These are phyloP conservation scores for Bothrops alternatus DNA, from an alignment of 2,797 vertebrate species.

Conservation along the genomic window DNA sequence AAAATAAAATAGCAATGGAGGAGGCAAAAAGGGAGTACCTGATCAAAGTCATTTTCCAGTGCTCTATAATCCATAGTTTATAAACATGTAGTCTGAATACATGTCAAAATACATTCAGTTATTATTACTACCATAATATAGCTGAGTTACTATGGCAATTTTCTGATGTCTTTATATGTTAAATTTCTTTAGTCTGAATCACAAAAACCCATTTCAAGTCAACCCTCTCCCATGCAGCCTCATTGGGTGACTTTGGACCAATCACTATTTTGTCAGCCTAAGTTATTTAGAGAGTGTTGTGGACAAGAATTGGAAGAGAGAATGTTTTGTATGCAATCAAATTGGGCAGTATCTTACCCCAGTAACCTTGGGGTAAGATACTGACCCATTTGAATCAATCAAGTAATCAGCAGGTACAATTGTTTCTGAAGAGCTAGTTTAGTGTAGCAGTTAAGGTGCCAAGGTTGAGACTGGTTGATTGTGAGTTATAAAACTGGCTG, in stretches of 20 bases:
- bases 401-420: neutral
- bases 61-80: neutral
- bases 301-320: neutral
- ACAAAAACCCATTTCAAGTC: neutral
- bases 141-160: neutral
- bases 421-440: neutral
- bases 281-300: neutral
- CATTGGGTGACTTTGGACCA: neutral
- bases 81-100: neutral
- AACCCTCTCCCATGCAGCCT: neutral
- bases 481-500: neutral
- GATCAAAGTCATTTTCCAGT: neutral
- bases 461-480: neutral
- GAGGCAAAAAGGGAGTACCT: neutral
- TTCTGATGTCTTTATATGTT: neutral
- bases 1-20: neutral
- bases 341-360: neutral
- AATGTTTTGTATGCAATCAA: neutral
- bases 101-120: neutral
- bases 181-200: neutral
- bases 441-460: neutral
- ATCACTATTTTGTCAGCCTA: neutral
- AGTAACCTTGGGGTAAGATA: neutral
- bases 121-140: neutral
- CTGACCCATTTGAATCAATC: neutral